Evolutionary conservation across 2,888 invertebrate species (phyloP).

Genomic region (Brachypalpus laphriformis): DNA sequence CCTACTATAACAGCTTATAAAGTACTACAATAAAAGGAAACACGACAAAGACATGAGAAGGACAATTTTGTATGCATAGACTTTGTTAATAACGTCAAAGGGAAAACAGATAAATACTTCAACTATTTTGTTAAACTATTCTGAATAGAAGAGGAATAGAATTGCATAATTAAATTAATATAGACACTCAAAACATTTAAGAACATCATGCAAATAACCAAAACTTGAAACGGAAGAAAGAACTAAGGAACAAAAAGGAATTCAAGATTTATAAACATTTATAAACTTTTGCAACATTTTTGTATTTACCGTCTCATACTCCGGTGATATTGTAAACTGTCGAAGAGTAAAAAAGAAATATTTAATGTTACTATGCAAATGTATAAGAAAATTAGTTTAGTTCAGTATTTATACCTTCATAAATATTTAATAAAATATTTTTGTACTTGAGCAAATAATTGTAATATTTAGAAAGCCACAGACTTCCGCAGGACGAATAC

Average conservation of each 20-base stretch:
- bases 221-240: not conserved
- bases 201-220: not conserved
- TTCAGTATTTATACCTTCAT: not conserved
- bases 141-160: not conserved
- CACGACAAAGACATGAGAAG: too few species aligned
- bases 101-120: too few species aligned
- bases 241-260: too few species aligned
- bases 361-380: not conserved
- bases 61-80: too few species aligned
- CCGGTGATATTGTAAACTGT: conserved; percentile 83
- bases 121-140: not conserved
- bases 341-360: conserved; percentile 40
- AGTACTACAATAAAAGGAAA: too few species aligned
- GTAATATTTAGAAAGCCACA: too few species aligned
- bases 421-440: not conserved
- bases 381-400: too few species aligned
- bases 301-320: conserved; percentile 82
- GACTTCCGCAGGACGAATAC: too few species aligned
- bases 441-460: too few species aligned
- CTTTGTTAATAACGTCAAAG: too few species aligned
- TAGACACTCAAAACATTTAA: not conserved
- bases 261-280: not conserved
- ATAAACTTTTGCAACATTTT: not conserved
- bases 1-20: too few species aligned
- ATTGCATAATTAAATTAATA: too few species aligned